Percentiles rank a stretch among this genome's conserved stretches.
Conservation (phyloP, 2,797 vertebrate genomes). For the Apogon talboti region DNA sequence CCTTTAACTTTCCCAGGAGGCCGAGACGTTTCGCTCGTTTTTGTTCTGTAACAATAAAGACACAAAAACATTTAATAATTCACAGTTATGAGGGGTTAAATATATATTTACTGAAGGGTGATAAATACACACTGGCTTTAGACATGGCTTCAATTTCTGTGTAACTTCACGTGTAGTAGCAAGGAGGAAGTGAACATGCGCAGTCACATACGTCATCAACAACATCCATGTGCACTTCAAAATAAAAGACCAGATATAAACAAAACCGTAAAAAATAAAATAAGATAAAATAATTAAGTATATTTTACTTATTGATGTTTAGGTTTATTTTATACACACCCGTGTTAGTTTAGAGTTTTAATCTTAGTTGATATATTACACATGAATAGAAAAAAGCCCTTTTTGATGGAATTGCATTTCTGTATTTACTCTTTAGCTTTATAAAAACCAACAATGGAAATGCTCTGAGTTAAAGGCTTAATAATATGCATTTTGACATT, state of each 20-base stretch:
- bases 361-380: too few species aligned
- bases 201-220: background rate
- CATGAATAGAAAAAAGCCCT: too few species aligned
- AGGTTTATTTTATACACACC: too few species aligned
- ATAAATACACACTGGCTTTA: slow-evolving; percentile 80
- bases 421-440: too few species aligned
- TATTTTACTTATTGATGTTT: too few species aligned
- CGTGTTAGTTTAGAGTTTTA: too few species aligned
- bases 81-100: fast-evolving
- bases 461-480: too few species aligned
- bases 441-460: too few species aligned
- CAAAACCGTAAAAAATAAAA: too few species aligned
- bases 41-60: slow-evolving; percentile 76
- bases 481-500: slow-evolving; percentile 31
- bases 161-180: slow-evolving; percentile 66
- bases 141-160: slow-evolving; percentile 66
- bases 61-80: background rate
- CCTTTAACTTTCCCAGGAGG: slow-evolving; percentile 78
- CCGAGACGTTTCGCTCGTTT: slow-evolving; percentile 82
- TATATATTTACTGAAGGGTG: background rate
- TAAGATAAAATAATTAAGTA: too few species aligned
- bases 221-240: slow-evolving; percentile 66
- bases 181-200: slow-evolving; percentile 5
- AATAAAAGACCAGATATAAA: slow-evolving; percentile 51
- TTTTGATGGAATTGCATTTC: too few species aligned